Evolutionary conservation across 2,797 vertebrate genomes (phyloP), one percentile per base, ranked within the genome.

Genomic region (Rhincodon typus): DNA sequence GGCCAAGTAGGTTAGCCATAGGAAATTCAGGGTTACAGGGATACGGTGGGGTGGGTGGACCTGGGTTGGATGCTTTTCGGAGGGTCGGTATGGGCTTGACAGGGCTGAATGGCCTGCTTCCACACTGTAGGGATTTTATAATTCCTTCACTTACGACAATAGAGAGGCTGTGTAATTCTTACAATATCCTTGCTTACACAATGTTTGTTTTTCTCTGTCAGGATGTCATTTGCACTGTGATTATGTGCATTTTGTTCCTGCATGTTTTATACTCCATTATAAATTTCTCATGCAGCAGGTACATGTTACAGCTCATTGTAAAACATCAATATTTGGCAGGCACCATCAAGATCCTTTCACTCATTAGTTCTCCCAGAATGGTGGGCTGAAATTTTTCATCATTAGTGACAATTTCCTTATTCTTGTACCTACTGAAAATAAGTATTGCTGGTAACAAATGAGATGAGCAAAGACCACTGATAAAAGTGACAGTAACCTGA

Each of bases 1-100:
- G 57, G 10, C 3, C 12, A 62, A 12, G 57, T 62, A 12, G 12
- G 12, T 62, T 62, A 62, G 57, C 57, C 57, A 62, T 62, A 62
- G 10, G 0, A 8, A 62, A 12, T 13, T 1, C 12, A 62, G 57
- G 10, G 10, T 62, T 62, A 0, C 1, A 0, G 7, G 8, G 7
- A 57, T 62, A 13, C 10, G 10, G 57, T 62, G 57, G 57, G 7
- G 8, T 12, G 57, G 57, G 8, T 62, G 12, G 57, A 2, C 12
- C 57, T 62, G 57, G 57, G 10, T 10, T 0, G 10, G 57, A 62
- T 62, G 57, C 57, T 62, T 0, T 62, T 10, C 57, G 12, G 57
- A 62, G 57, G 10, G 12, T 62, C 12, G 10, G 12, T 62, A 62
- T 13, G 57, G 57, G 0, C 12, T 12, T 62, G 57, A 62, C 12